phyloP scores from a whole-genome alignment of 2,113 vertebrate genomes.

The Panthera tigris region DNA sequence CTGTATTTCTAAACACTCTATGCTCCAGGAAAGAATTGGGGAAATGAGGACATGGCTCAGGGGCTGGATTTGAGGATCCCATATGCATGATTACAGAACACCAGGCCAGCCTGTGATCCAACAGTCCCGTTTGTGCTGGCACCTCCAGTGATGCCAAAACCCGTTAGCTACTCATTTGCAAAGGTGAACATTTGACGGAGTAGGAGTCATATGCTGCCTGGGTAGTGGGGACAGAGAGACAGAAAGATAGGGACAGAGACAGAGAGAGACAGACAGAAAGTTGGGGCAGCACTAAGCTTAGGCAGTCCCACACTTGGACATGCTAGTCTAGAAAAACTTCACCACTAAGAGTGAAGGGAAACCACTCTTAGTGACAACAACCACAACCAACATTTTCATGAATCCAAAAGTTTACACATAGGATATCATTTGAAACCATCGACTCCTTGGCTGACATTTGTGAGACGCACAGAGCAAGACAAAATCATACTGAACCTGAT shows the following conservation, averaged over 20 bases:
- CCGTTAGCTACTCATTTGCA: slow-evolving; percentile 73
- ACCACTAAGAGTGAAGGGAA: slow-evolving; percentile 44
- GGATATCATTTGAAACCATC: slow-evolving; percentile 26
- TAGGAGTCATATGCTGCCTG: neutral
- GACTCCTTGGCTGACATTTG: slow-evolving; percentile 37
- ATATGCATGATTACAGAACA: neutral
- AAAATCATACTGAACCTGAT: slow-evolving; percentile 29
- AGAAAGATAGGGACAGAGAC: accelerated
- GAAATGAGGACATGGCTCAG: neutral
- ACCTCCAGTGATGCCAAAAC: slow-evolving; percentile 48
- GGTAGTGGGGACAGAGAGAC: neutral
- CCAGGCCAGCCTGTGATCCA: neutral
- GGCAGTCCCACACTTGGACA: neutral
- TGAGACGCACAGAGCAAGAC: slow-evolving; percentile 49
- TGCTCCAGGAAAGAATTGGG: neutral
- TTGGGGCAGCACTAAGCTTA: neutral
- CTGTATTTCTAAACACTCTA: neutral
- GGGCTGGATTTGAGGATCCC: neutral
- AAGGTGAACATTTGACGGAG: slow-evolving; percentile 51
- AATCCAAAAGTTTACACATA: slow-evolving; percentile 45
- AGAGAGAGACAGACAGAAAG: neutral
- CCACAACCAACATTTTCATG: neutral
- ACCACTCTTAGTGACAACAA: neutral
- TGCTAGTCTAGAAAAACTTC: neutral
- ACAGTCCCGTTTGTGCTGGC: neutral